Evolutionary conservation across 2,797 vertebrate species (phyloP), one percentile per base, ranked within the genome.

Genomic region (Clarias fuscus): DNA sequence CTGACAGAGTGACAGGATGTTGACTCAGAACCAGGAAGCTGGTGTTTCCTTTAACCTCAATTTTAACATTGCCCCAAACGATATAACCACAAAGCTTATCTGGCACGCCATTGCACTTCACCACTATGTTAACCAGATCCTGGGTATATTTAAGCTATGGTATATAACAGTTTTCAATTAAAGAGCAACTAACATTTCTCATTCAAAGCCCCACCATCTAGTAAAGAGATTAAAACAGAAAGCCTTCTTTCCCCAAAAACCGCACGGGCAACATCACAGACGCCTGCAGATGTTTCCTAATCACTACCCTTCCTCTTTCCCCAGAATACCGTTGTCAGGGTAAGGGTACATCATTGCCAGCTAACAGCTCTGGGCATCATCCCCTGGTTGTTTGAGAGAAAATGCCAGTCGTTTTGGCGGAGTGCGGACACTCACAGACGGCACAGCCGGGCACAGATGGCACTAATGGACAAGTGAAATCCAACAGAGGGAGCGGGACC

Each of bases 401-500:
- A 96, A 97, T 97, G 97, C 97, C 97, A 98, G 96, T 96, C 95
- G 96, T 97, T 95, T 97, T 99, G 97, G 97, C 97, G 94, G 93
- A 89, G 92, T 92, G 93, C 93, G 94, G 94, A 95, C 94, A 94
- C 94, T 97, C 97, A 96, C 98, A 99, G 98, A 99, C 97, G 97
- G 97, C 95, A 94, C 95, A 95, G 95, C 91, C 94, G 96, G 95
- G 97, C 98, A 97, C 98, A 99, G 98, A 99, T 99, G 98, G 98
- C 95, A 95, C 97, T 98, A 98, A 99, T 98, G 98, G 98, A 98
- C 96, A 97, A 97, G 97, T 96, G 95, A 96, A 96, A 97, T 98
- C 96, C 97, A 98, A 98, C 95, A 95, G 97, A 97, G 96, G 95
- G 96, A 96, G 95, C 92, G 91, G 93, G 96, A 95, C 96, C 95